phyloP scores from a whole-genome alignment of 2,888 invertebrate genomes.

The Drosophila atroscutellata region DNA sequence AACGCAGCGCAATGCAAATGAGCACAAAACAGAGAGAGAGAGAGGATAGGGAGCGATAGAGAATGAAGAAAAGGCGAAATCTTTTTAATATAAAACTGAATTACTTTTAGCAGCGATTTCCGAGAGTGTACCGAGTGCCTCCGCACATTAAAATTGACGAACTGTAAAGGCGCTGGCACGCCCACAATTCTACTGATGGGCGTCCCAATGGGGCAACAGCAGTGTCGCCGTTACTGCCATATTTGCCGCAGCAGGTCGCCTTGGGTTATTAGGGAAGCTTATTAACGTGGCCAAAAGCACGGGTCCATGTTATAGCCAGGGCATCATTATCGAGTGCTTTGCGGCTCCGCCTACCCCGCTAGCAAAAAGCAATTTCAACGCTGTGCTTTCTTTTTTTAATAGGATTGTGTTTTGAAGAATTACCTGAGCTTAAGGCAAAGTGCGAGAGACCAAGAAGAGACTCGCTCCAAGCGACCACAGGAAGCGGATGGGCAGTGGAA shows the following conservation, averaged over 20 bases:
- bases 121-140: constrained; percentile 60
- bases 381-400: constrained; percentile 68
- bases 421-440: constrained; percentile 54
- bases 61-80: constrained; percentile 41
- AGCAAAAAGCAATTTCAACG: constrained; percentile 69
- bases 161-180: constrained; percentile 73
- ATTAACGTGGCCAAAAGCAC: constrained; percentile 66
- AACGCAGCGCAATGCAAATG: constrained; percentile 70
- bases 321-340: constrained; percentile 79
- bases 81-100: constrained; percentile 80
- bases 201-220: constrained; percentile 15
- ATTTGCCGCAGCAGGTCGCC: constrained; percentile 65
- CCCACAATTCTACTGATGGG: constrained; percentile 12
- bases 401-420: constrained; percentile 78
- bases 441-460: constrained; percentile 5
- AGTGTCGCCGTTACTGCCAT: constrained; percentile 20
- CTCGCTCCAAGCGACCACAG: constrained; percentile 44
- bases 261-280: constrained; percentile 79
- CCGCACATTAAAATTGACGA: constrained; percentile 81
- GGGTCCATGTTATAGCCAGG: constrained; percentile 37
- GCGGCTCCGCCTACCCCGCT: constrained; percentile 45
- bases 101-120: constrained; percentile 79
- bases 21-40: constrained; percentile 15
- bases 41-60: background rate
- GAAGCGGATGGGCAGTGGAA: constrained; percentile 66